A percentile compares a stretch with the other conserved stretches of the same genome.
phyloP scores from a whole-genome alignment of 2,113 vertebrate genomes.

The Psammodynastes pulverulentus region DNA sequence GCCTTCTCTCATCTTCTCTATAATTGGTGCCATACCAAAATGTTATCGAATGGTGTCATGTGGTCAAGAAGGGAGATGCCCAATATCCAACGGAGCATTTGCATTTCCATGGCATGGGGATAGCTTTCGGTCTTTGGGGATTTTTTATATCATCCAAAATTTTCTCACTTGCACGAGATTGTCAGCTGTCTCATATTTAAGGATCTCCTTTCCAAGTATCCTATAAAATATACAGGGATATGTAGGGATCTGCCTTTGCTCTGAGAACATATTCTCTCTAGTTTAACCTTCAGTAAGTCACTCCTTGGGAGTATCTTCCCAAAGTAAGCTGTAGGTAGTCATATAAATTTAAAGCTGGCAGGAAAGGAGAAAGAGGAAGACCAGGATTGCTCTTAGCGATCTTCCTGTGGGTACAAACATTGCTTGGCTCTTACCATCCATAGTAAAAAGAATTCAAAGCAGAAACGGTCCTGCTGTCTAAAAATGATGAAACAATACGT shows the following conservation, averaged over 20 bases:
- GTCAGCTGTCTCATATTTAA: neutral
- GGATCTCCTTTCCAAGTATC: neutral
- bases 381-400: neutral
- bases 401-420: neutral
- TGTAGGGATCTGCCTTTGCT: neutral
- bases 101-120: too few relatives aligned
- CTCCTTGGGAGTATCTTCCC: neutral
- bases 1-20: too few relatives aligned
- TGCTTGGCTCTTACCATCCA: neutral
- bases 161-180: neutral
- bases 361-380: neutral
- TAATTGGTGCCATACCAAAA: too few relatives aligned
- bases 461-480: neutral
- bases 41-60: too few relatives aligned
- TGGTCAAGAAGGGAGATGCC: too few relatives aligned
- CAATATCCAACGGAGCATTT: too few relatives aligned
- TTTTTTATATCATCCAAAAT: neutral
- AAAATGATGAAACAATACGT: neutral
- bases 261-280: neutral
- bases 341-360: neutral
- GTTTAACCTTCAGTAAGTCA: neutral
- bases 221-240: neutral
- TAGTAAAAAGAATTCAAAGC: neutral
- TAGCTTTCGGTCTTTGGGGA: neutral
- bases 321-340: neutral